These are phyloP conservation scores for Coendou prehensilis DNA, from an alignment of 2,797 vertebrate genomes.

Conservation along the genomic window DNA sequence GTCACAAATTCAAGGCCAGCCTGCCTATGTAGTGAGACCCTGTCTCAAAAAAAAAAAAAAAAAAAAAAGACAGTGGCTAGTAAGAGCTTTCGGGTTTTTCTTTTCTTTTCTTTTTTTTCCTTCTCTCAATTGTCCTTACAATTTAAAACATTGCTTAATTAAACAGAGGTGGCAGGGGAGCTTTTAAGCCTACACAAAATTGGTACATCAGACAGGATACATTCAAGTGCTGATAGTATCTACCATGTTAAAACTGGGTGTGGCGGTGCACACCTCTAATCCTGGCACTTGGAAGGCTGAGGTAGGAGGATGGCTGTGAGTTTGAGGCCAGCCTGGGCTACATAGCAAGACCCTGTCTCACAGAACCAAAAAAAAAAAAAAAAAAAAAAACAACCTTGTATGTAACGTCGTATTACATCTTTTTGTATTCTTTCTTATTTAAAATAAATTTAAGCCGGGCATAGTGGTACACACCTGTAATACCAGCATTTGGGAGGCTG, in stretches of 20 bases:
- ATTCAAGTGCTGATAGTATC: not conserved
- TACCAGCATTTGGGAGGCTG: not conserved
- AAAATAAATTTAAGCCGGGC: not conserved
- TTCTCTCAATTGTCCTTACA: not conserved
- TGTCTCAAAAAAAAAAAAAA: not conserved
- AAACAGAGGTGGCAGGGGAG: slow-evolving; percentile 6
- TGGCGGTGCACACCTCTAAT: not conserved
- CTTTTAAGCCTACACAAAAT: slow-evolving; percentile 37
- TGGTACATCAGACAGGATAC: not conserved
- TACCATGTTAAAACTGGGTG: not conserved
- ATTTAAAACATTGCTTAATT: not conserved
- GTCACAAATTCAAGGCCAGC: not conserved
- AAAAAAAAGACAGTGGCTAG: not conserved
- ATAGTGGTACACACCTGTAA: not conserved
- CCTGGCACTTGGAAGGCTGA: not conserved
- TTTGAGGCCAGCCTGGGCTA: not conserved
- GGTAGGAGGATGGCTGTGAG: not conserved
- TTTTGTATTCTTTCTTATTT: not conserved
- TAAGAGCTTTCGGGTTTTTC: not conserved
- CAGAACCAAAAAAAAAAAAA: not conserved
- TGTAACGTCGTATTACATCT: not conserved
- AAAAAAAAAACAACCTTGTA: not conserved
- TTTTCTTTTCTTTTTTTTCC: not conserved
- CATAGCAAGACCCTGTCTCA: not conserved
- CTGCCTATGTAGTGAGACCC: no score